A percentile compares a stretch with the other conserved stretches of the same genome.
Conservation (phyloP, 2,797 vertebrate species). For the Chromis chromis region DNA sequence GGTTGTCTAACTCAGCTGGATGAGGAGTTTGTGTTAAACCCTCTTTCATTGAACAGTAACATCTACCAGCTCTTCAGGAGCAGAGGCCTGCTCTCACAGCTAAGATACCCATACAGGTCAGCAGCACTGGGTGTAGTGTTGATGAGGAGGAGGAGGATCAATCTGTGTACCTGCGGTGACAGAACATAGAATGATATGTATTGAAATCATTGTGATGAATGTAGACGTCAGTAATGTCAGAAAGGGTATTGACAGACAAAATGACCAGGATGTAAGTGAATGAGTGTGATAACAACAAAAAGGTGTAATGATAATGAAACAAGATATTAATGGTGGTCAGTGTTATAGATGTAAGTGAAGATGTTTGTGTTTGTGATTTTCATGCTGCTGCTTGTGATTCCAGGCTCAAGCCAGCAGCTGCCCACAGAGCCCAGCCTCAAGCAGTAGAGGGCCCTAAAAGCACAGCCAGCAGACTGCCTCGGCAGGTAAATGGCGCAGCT, state of each 20-base stretch:
- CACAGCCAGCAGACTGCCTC: conserved; percentile 46
- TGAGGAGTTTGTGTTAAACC: conserved; percentile 72
- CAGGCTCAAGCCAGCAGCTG: conserved; percentile 59
- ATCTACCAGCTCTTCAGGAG: conserved; percentile 72
- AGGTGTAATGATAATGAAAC: not conserved
- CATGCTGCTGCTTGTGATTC: conserved; percentile 27
- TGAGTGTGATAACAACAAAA: not conserved
- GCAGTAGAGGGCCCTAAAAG: conserved; percentile 63
- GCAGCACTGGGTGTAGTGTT: not conserved
- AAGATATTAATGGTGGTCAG: not conserved
- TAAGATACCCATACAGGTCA: conserved; percentile 73
- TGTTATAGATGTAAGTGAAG: not conserved
- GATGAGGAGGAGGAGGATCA: not conserved
- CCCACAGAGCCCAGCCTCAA: conserved; percentile 39
- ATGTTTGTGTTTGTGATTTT: not conserved
- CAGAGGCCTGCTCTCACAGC: conserved; percentile 57
- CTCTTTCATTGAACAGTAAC: conserved; percentile 70
- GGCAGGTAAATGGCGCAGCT: conserved; percentile 62
- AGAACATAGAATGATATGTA: too few relatives aligned
- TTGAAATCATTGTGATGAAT: not conserved
- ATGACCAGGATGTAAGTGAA: not conserved
- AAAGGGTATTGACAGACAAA: not conserved
- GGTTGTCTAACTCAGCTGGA: conserved; percentile 70
- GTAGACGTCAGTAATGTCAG: not conserved
- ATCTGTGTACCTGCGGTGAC: not conserved